Conservation (phyloP, 92 coral and sea anemone species). For the Plumapathes pennacea region DNA sequence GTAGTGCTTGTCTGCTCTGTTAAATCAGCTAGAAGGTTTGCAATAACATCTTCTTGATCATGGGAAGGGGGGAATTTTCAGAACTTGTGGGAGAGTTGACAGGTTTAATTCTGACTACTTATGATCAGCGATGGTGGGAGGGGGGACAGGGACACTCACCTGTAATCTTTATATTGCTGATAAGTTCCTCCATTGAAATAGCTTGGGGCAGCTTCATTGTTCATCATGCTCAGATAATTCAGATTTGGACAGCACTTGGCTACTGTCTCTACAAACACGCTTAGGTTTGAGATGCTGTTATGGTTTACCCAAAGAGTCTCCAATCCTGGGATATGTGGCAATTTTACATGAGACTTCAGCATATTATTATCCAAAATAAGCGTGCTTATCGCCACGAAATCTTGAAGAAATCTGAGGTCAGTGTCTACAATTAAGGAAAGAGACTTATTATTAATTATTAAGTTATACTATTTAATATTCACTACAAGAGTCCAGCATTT, state of each 20-base stretch:
- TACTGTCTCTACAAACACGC: slow-evolving; percentile 85
- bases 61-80: too few relatives aligned
- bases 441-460: background rate
- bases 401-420: slow-evolving; percentile 72
- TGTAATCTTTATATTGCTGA: slow-evolving; percentile 88
- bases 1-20: too few relatives aligned
- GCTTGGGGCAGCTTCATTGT: slow-evolving; percentile 95
- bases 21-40: too few relatives aligned
- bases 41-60: too few relatives aligned
- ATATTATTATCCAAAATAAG: slow-evolving; percentile 85
- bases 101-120: too few relatives aligned
- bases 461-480: too few relatives aligned
- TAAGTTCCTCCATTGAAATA: slow-evolving; percentile 95
- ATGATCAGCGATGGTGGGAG: too few relatives aligned
- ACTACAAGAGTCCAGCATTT: too few relatives aligned
- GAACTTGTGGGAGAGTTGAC: too few relatives aligned
- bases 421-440: slow-evolving; percentile 35
- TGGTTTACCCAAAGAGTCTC: slow-evolving; percentile 94
- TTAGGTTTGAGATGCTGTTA: slow-evolving; percentile 85
- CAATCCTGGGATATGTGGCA: slow-evolving; percentile 61
- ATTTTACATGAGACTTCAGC: slow-evolving; percentile 70
- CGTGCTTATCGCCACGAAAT: slow-evolving; percentile 62
- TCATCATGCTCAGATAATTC: slow-evolving; percentile 91
- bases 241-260: slow-evolving; percentile 84
- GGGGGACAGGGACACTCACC: slow-evolving; percentile 61